phyloP scores from a whole-genome alignment of 2,797 vertebrate species.

The Eptatretus atami region DNA sequence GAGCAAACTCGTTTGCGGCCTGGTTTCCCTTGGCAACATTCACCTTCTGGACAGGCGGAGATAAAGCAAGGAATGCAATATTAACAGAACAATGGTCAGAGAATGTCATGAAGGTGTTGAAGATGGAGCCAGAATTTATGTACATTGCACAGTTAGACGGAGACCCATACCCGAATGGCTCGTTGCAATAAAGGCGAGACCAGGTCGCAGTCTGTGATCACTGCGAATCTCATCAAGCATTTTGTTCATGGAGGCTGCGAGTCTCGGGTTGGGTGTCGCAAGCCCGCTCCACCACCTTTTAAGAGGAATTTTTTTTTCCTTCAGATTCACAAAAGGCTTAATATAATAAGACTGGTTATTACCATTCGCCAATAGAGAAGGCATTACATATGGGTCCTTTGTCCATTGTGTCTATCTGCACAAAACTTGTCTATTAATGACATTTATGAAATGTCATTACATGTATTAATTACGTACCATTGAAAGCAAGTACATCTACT shows the following conservation, averaged over 20 bases:
- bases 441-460: no score
- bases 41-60: no score
- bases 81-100: neutral
- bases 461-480: no score
- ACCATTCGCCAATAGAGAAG: no score
- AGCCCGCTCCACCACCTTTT: conserved; percentile 45
- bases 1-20: conserved; percentile 31
- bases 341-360: no score
- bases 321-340: neutral
- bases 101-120: neutral
- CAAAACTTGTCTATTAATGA: no score
- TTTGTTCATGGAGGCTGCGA: conserved; percentile 54
- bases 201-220: conserved; percentile 61
- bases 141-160: neutral
- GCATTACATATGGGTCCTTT: no score
- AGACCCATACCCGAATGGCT: conserved; percentile 34
- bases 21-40: no score
- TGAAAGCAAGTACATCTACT: no score
- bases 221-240: conserved; percentile 75
- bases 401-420: no score
- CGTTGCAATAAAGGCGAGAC: conserved; percentile 50
- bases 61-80: no score
- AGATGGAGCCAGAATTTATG: neutral
- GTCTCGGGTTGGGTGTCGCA: conserved; percentile 55
- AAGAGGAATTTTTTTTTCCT: neutral